Conservation (phyloP, 2,888 invertebrate genomes). For the Cartodere bifasciata region DNA sequence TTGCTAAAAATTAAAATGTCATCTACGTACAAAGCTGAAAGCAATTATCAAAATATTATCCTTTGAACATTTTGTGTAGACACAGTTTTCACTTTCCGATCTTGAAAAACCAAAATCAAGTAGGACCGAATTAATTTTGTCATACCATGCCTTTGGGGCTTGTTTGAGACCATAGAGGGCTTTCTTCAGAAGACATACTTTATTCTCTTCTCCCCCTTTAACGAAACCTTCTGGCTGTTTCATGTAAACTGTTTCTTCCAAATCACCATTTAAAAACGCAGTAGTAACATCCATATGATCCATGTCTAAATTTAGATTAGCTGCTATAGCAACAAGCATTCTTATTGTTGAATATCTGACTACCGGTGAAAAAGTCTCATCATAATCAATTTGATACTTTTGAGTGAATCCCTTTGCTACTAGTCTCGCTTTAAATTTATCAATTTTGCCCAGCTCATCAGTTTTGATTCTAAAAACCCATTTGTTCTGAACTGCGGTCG, state of each 20-base stretch:
- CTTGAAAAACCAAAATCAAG: slow-evolving; percentile 4
- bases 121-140: slow-evolving; percentile 4
- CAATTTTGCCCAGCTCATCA: neutral
- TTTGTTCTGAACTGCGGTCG: slow-evolving; percentile 1
- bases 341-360: too few species aligned
- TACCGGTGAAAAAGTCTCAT: too few species aligned
- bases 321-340: slow-evolving; percentile 15
- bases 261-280: slow-evolving; percentile 12
- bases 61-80: slow-evolving; percentile 10
- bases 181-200: slow-evolving; percentile 20
- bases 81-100: slow-evolving; percentile 10
- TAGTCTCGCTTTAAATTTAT: slow-evolving; percentile 8
- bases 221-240: slow-evolving; percentile 8
- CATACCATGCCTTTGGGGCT: slow-evolving; percentile 11
- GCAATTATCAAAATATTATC: slow-evolving; percentile 13
- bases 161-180: slow-evolving; percentile 29
- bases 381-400: slow-evolving; percentile 5
- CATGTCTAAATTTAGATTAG: slow-evolving; percentile 9
- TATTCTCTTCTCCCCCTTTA: too few species aligned
- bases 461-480: slow-evolving; percentile 9
- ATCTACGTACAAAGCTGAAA: slow-evolving; percentile 17
- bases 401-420: slow-evolving; percentile 9
- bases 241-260: slow-evolving; percentile 10
- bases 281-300: slow-evolving; percentile 11
- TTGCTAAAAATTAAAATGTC: slow-evolving; percentile 18